Percentiles rank a stretch among this genome's conserved stretches.
phyloP scores from a whole-genome alignment of 2,888 invertebrate species.

The Stenolophus ochropezus region DNA sequence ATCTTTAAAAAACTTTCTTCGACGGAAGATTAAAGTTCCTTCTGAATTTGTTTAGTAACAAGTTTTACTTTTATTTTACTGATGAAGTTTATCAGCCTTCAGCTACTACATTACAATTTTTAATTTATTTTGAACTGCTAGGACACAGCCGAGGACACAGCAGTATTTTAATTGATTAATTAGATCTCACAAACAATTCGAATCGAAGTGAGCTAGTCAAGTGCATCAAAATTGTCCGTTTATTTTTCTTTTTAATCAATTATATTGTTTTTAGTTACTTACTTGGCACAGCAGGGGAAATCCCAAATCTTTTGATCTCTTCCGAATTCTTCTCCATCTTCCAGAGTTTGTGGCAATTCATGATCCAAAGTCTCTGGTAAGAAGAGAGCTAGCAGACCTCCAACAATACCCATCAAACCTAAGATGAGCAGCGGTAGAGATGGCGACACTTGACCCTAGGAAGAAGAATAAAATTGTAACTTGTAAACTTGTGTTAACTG shows the following conservation, averaged over 20 bases:
- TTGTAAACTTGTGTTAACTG: too few species aligned
- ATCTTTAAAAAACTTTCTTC: too few species aligned
- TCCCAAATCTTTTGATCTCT: constrained; percentile 87
- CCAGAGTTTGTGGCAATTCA: constrained; percentile 89
- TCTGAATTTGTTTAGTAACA: too few species aligned
- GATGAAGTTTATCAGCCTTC: background rate
- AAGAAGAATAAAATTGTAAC: constrained; percentile 56
- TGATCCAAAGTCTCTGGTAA: constrained; percentile 91
- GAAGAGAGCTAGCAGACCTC: constrained; percentile 85
- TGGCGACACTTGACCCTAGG: constrained; percentile 81
- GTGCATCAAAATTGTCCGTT: background rate
- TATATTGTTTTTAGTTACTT: constrained; percentile 65
- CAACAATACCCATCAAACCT: constrained; percentile 83
- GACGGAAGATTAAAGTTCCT: too few species aligned
- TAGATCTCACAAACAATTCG: too few species aligned
- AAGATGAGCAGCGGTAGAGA: constrained; percentile 86
- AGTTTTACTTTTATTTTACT: too few species aligned
- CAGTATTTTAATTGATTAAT: too few species aligned
- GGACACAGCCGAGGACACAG: background rate
- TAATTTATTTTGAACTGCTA: background rate
- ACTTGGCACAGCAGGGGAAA: constrained; percentile 85
- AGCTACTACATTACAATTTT: background rate
- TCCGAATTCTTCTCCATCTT: constrained; percentile 91
- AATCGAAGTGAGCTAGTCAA: too few species aligned
- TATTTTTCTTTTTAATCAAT: background rate